Conservation (phyloP, 2,888 invertebrate genomes). For the Hoplodrina blanda region DNA sequence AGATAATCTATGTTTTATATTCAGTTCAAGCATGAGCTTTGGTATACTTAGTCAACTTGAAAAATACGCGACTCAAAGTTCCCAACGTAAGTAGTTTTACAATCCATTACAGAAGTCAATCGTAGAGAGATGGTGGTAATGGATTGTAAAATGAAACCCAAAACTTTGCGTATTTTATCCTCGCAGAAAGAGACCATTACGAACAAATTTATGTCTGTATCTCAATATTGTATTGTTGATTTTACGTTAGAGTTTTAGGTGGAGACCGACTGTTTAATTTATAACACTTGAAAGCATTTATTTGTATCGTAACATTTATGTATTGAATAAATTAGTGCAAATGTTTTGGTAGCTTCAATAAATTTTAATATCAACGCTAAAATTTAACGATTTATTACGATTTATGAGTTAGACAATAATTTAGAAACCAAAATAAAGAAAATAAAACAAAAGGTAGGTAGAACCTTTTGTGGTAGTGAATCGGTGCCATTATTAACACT, state of each 20-base stretch:
- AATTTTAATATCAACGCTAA: not conserved
- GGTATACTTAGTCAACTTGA: conserved; percentile 1
- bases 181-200: conserved; percentile 13
- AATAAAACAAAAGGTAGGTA: not conserved
- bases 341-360: conserved; percentile 1
- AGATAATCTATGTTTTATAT: not conserved
- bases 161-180: conserved; percentile 43
- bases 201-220: conserved; percentile 27
- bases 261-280: conserved; percentile 1
- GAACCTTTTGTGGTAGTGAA: conserved; percentile 22
- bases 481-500: conserved; percentile 35
- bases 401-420: conserved; percentile 10
- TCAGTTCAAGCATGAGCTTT: conserved; percentile 3
- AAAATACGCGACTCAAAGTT: conserved; percentile 23
- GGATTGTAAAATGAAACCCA: conserved; percentile 35
- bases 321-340: conserved; percentile 2
- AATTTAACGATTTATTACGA: conserved; percentile 7
- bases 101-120: conserved; percentile 39
- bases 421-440: conserved; percentile 4
- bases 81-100: conserved; percentile 19
- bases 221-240: conserved; percentile 19
- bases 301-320: conserved; percentile 12
- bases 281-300: not conserved
- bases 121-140: conserved; percentile 31
- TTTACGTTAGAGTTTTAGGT: conserved; percentile 3